phyloP scores from a whole-genome alignment of 2,113 vertebrate species.

The Australoheros scitulus region DNA sequence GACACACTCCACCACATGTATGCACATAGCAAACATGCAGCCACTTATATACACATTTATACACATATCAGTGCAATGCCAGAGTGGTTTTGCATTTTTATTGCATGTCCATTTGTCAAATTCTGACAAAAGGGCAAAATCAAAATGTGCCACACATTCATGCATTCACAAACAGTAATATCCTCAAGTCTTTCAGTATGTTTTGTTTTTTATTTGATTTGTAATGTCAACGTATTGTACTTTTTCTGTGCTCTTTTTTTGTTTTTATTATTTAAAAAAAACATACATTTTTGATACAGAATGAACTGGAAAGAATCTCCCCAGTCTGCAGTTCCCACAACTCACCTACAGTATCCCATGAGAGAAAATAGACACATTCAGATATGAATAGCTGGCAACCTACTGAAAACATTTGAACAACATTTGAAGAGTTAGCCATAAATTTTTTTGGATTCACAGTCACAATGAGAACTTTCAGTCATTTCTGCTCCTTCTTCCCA shows the following conservation, averaged over 20 bases:
- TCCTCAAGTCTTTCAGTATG: neutral
- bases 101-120: neutral
- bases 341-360: conserved; percentile 55
- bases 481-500: neutral
- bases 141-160: neutral
- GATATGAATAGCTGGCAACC: conserved; percentile 48
- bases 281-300: conserved; percentile 16
- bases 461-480: conserved; percentile 7
- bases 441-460: conserved; percentile 24
- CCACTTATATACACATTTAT: neutral
- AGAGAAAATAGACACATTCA: conserved; percentile 65
- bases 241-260: neutral
- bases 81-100: neutral
- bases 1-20: neutral
- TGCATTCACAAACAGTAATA: neutral
- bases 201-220: conserved; percentile 21
- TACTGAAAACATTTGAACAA: conserved; percentile 25
- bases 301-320: conserved; percentile 47
- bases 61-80: neutral
- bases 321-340: conserved; percentile 50
- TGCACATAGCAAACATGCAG: neutral
- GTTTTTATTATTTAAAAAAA: neutral
- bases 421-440: conserved; percentile 35
- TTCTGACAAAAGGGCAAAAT: neutral
- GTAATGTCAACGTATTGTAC: neutral